Evolutionary conservation across 2,888 invertebrate species (phyloP).

Genomic region (Beris chalybata): DNA sequence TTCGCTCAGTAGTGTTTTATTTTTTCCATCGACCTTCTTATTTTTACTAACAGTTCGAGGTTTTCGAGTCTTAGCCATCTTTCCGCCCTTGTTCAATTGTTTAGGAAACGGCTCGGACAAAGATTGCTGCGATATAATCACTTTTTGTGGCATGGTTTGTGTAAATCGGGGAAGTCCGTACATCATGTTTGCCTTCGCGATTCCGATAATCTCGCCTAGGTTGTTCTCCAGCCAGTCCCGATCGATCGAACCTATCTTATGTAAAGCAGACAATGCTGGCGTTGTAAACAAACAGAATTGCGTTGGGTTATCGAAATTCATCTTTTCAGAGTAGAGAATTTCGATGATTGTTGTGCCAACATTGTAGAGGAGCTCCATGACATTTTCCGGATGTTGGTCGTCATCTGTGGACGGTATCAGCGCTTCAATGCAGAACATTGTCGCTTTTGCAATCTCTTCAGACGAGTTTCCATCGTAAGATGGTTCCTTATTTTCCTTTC

Average conservation of each 20-base stretch:
- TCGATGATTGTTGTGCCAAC: slow-evolving; percentile 39
- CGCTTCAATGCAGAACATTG: slow-evolving; percentile 26
- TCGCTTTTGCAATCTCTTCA: slow-evolving; percentile 41
- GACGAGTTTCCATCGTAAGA: slow-evolving; percentile 40
- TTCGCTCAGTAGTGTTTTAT: slow-evolving; percentile 25
- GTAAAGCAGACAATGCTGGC: slow-evolving; percentile 43
- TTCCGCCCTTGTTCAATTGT: slow-evolving; percentile 62
- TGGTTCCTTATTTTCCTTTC: slow-evolving; percentile 21
- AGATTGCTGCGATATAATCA: slow-evolving; percentile 65
- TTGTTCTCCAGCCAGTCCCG: slow-evolving; percentile 49
- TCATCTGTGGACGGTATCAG: slow-evolving; percentile 17
- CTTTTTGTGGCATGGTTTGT: slow-evolving; percentile 56
- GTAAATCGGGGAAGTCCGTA: slow-evolving; percentile 55
- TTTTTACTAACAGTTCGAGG: slow-evolving; percentile 45
- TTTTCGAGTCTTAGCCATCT: slow-evolving; percentile 56
- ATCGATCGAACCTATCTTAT: slow-evolving; percentile 48
- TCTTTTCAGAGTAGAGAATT: slow-evolving; percentile 37
- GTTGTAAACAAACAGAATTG: slow-evolving; percentile 39
- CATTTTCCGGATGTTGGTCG: background rate
- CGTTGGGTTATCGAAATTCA: slow-evolving; percentile 36
- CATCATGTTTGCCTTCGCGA: slow-evolving; percentile 62
- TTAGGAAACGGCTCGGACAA: slow-evolving; percentile 57
- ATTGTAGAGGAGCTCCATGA: slow-evolving; percentile 25
- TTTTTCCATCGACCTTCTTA: slow-evolving; percentile 40
- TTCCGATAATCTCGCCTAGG: slow-evolving; percentile 62